Evolutionary conservation across 2,113 vertebrate species (phyloP), one percentile per base, ranked within the genome.

Genomic region (Lucifuga dentata): DNA sequence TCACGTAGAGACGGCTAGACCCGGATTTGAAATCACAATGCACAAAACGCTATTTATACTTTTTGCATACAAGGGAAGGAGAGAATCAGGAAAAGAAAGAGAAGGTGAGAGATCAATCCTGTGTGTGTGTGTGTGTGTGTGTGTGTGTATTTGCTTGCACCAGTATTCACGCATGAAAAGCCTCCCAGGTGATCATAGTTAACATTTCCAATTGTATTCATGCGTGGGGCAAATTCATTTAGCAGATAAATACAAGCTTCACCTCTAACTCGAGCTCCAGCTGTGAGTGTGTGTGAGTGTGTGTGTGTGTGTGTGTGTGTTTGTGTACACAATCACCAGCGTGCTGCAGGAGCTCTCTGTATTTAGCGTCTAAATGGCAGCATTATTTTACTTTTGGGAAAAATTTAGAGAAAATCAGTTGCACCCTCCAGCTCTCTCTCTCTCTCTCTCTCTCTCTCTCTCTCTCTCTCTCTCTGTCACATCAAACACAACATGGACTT

Each of bases 371-470:
- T 81, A 77, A 86, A 86, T 60, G 61, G 65, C 63, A 40, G 65
- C 81, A 75, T 79, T 68, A 80, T 84, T 86, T 77, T 61, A 55
- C 61, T 64, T 79, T 85, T 55, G 60, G 67, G 64, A 84, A 64
- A 61, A 75, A 68, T 81, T 87, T 83, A 71, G 71, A 60, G 68
- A 78, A 83, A 78, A 76, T 56, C 48, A 62, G 40, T 46, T 52
- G 24, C 53, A 69, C 19, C n/a, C 64, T 21, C 23, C 58, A 59
- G 72, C 17, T 45, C 12, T 32, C 39, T 29, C 24, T 65, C 1
- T 41, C 23, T 50, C 62, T 26, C 33, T 23, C 39, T 58, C 24
- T 16, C 57, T 49, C 16, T 49, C 5, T 26, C 32, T 43, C 12
- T 55, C 9, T 63, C 45, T 57, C 50, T 51, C 15, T 51, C 12